Evolutionary conservation across 2,797 vertebrate genomes (phyloP).

Genomic region (Valencia hispanica): DNA sequence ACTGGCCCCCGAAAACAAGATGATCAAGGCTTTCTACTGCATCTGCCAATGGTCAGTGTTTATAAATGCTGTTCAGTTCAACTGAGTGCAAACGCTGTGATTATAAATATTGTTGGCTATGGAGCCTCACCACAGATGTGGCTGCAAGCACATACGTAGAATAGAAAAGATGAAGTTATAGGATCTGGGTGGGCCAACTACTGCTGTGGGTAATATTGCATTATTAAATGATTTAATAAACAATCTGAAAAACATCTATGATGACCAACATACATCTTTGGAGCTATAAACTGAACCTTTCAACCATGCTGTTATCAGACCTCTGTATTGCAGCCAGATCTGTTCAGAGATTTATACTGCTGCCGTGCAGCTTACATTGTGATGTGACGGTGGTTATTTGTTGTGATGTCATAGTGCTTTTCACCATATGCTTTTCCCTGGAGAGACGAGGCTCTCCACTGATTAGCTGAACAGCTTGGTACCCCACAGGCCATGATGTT

Average conservation of each 20-base stretch:
- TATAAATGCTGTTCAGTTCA: background rate
- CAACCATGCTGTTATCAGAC: background rate
- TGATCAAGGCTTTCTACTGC: background rate
- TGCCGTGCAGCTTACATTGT: background rate
- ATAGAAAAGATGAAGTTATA: background rate
- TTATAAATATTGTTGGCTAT: background rate
- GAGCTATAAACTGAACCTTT: background rate
- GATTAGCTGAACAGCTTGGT: slow-evolving; percentile 74
- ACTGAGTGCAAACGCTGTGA: background rate
- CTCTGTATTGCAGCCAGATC: slow-evolving; percentile 36
- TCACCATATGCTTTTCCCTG: slow-evolving; percentile 57
- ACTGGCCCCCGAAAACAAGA: background rate
- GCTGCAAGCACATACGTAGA: background rate
- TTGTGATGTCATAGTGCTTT: slow-evolving; percentile 52
- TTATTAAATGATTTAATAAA: background rate
- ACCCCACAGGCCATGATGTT: slow-evolving; percentile 61
- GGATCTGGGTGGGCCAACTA: background rate
- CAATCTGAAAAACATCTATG: background rate
- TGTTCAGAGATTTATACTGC: slow-evolving; percentile 15
- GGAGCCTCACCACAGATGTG: background rate
- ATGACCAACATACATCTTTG: background rate
- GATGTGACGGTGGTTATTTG: slow-evolving; percentile 30
- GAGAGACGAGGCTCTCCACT: slow-evolving; percentile 60
- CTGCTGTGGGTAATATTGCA: background rate
- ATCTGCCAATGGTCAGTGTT: background rate